Evolutionary conservation across 2,888 invertebrate genomes (phyloP), one percentile per base, ranked within the genome.

Genomic region (Sarcophaga subvicina): DNA sequence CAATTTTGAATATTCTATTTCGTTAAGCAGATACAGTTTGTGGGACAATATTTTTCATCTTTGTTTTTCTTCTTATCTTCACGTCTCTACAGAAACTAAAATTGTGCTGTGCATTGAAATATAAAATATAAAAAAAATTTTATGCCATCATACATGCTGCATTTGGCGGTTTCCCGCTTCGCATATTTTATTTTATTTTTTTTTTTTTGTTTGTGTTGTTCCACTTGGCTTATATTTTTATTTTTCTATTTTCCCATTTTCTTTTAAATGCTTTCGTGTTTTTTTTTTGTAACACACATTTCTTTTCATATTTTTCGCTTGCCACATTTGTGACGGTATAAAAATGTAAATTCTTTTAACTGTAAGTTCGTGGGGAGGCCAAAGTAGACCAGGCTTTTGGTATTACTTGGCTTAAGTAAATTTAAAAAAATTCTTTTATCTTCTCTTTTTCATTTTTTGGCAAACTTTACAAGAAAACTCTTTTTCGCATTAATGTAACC

Each of bases 161-260:
- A 86, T 77, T 86, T 80, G 47, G 79, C 67, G 67, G 47, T 83
- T 69, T 77, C 14, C 54, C 54, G 54, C 54, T 14, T 54, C 49
- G 17, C 12, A 8, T 63, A 47, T 62, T 6, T 22, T 66, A n/a
- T n/a, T n/a, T n/a, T n/a, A n/a, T n/a, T 49, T 12, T 60, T 69
- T 66, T 27, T 49, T 63, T 82, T 60, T 71, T 27, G 49, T 79
- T 76, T 70, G 17, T 64, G 47, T 78, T 47, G 17, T 78, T 47
- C 49, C 20, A 22, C 8, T 62, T 49, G 54, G 17, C 4, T 70
- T 11, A 47, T 47, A 47, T 47, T 72, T 37, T 20, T 60, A 10
- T 67, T 67, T 67, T 76, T 77, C 45, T 64, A 47, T 12, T 10
- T 66, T 59, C 12, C 22, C 20, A 11, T 77, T 77, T 69, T n/a